Base-by-base conservation (phyloP, 1,140 invertebrate genomes). In the Drosophila setifemur region DNA sequence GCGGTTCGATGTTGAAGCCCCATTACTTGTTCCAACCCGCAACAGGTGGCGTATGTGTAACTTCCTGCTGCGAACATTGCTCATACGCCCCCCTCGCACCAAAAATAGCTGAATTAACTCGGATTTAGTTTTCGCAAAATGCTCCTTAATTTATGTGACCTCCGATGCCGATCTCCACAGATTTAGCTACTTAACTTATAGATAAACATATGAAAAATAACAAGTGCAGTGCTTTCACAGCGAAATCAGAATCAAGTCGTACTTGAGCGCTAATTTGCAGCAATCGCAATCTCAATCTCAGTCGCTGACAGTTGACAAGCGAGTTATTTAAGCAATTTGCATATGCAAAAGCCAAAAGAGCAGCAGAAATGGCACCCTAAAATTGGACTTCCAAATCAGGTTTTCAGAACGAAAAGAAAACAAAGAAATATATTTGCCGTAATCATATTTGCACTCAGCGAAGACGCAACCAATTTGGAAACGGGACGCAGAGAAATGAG, bases 211-310 rank as follows among this genome's bases (percentile, higher is more conserved):
- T 1, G 9, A 31, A 48, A 49, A 47, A 19, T 40, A 40, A 21
- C 31, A 40, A 49, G 25, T 39, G 25, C 60, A 63, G 60, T 23
- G 28, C 47, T 64, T 57, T 28, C 57, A 29, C 16, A 49, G 14
- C 28, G n/a, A 82, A 82, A 69, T 58, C 60, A 54, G 52, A 73
- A 73, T 72, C 72, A 81, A 76, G 76, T 86, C 52, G 81, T 69
- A 86, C 81, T 86, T 86, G 81, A 86, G 57, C 48, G 49, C 61
- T 76, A 69, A 86, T 86, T 86, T 76, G 81, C 19, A 28, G 55
- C 79, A 79, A 71, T 78, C 50, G 61, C 40, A 42, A 39, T 37
- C 61, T 37, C 33, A 37, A 37, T 37, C 33, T 37, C 12, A 8
- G 16, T 37, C 33, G 14, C 14, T 19, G 25, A 25, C 60, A 40